phyloP scores from a whole-genome alignment of 2,797 vertebrate genomes.

The Discoglossus pictus region DNA sequence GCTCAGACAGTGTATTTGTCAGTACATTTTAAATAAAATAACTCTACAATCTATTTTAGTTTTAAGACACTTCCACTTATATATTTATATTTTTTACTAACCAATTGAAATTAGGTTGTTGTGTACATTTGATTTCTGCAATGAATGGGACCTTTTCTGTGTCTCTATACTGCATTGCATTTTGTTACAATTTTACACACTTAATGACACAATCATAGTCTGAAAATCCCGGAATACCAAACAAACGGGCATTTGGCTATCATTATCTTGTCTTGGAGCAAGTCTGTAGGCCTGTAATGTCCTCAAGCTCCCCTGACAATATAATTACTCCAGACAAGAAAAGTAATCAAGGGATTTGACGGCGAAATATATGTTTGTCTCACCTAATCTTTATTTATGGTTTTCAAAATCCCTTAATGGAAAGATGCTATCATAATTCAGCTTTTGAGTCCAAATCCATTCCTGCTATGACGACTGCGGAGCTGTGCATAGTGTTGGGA shows the following conservation, averaged over 20 bases:
- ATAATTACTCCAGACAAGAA: constrained; percentile 49
- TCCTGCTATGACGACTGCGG: constrained; percentile 37
- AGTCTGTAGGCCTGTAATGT: constrained; percentile 43
- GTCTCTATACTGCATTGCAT: background rate
- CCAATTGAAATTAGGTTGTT: background rate
- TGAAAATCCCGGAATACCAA: constrained; percentile 28
- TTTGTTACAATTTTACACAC: background rate
- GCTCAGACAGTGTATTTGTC: too few species aligned
- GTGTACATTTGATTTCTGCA: background rate
- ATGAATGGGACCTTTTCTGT: background rate
- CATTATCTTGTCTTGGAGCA: constrained; percentile 47
- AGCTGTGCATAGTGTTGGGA: constrained; percentile 23
- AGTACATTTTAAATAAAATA: too few species aligned
- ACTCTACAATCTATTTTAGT: too few species aligned
- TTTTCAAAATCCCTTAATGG: constrained; percentile 53
- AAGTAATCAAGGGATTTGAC: constrained; percentile 51
- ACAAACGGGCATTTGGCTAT: constrained; percentile 43
- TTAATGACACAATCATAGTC: constrained; percentile 13
- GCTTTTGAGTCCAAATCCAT: constrained; percentile 46
- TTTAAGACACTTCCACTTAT: too few species aligned
- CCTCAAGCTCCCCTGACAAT: constrained; percentile 49
- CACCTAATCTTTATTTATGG: constrained; percentile 53
- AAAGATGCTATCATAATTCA: constrained; percentile 53
- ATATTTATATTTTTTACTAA: background rate
- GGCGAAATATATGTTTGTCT: constrained; percentile 52